Conservation (phyloP, 1,140 invertebrate genomes). For the Penaeus indicus region DNA sequence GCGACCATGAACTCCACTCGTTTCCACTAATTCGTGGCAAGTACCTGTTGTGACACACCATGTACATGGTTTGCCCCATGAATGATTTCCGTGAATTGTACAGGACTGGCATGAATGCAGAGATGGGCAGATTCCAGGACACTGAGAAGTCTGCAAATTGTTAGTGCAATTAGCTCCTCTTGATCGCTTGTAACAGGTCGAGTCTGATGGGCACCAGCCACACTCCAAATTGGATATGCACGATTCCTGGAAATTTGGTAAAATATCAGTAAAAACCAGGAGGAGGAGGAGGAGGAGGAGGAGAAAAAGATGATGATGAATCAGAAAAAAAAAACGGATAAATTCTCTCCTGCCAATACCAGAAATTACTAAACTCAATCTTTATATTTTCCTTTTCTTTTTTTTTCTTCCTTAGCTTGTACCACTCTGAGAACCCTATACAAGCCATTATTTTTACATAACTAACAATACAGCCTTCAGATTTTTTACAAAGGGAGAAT, state of each 20-base stretch:
- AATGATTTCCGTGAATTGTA: slow-evolving; percentile 74
- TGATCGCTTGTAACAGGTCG: slow-evolving; percentile 85
- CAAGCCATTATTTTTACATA: no score
- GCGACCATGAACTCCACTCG: slow-evolving; percentile 73
- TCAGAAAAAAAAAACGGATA: no score
- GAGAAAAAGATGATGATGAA: no score
- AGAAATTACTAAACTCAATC: no score
- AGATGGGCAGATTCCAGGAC: slow-evolving; percentile 89
- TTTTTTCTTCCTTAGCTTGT: no score
- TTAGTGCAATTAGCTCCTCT: slow-evolving; percentile 87
- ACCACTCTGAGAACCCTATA: no score
- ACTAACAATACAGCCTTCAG: no score
- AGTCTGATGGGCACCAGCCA: slow-evolving; percentile 90
- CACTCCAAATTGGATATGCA: slow-evolving; percentile 92
- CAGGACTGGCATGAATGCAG: slow-evolving; percentile 91
- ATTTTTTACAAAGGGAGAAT: no score
- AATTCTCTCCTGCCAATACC: no score
- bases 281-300: neutral
- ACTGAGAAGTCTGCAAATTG: slow-evolving; percentile 87
- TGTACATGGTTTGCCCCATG: slow-evolving; percentile 78
- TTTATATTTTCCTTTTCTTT: no score
- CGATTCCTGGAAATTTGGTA: slow-evolving; percentile 44
- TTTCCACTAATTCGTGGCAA: slow-evolving; percentile 80
- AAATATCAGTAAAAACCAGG: slow-evolving; percentile 71
- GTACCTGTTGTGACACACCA: slow-evolving; percentile 94